Evolutionary conservation across 2,797 vertebrate genomes (phyloP), one percentile per base, ranked within the genome.

Genomic region (Pampus argenteus): DNA sequence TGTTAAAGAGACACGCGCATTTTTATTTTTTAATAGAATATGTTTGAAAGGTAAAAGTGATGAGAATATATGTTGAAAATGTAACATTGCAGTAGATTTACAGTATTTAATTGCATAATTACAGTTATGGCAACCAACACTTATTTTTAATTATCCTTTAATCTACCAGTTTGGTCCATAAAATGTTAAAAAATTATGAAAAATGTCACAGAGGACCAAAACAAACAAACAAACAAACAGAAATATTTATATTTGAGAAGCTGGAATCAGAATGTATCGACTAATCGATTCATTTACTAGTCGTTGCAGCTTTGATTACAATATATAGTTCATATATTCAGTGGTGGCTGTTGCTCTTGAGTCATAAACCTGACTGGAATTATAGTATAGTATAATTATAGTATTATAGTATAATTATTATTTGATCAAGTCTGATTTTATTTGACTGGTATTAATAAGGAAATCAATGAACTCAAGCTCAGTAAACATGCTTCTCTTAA

Each of bases 401-500:
- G n/a, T n/a, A 52, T 38, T 65, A 10, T 47, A 9, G 17, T 57
- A 22, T 49, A n/a, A 50, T 47, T 67, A 20, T 10, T 6, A 4
- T 29, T 22, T 56, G 25, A 72, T 72, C 47, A 73, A 47, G 14
- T 23, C 20, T 38, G 26, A 10, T 9, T 44, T 79, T 11, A 13
- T 66, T 31, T 49, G 17, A 47, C 44, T 22, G 25, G 11, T 17
- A 15, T 49, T 68, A 50, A 7, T 5, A 22, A 36, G 51, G 5
- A 66, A 71, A 74, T 69, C 22, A 75, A 40, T 57, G 20, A 1
- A 45, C 48, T 40, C 9, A 26, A 60, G 31, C 28, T 34, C 7
- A 52, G 1, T 31, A 18, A 65, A 55, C 9, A 52, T 5, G 6
- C 45, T 60, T 34, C 13, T 59, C 42, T 40, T 3, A 17, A 9